Evolutionary conservation across 2,113 vertebrate species (phyloP), one percentile per base, ranked within the genome.

Genomic region (Meleagris gallopavo): DNA sequence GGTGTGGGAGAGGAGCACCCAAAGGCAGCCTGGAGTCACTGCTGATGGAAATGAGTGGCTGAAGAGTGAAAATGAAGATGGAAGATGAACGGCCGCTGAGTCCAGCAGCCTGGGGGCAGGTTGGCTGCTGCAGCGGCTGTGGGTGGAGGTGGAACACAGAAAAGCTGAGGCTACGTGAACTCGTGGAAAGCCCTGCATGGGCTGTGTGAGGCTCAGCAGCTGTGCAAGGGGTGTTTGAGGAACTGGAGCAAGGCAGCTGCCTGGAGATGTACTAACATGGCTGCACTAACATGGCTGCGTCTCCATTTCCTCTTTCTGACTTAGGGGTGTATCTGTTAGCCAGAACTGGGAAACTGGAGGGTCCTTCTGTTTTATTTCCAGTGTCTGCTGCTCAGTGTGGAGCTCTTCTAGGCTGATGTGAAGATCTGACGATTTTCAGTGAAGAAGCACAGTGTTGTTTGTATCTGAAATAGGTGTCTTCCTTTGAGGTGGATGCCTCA

Each of bases 141-240:
- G 38, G 14, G 4, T 9, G 2, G 3, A n/a, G 34, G n/a, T 38
- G 32, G 24, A 58, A n/a, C 34, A 9, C 25, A 3, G 1, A 1
- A 20, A 32, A 38, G 57, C 55, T 70, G 86, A 50, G 34, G 70
- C 36, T 12, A 0, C 6, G 13, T 18, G 19, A 7, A 25, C 25
- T 34, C 45, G 2, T 36, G 52, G 58, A 41, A 50, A 38, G 19
- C 17, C 69, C 40, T 38, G 50, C 1, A 0, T 50, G 70, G 64
- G 27, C 64, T 43, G 7, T 4, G 2, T 6, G 2, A 15, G 64
- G 14, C 30, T 60, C 2, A 0, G 30, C 20, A 38, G 48, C 5
- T 19, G 62, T 29, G 30, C 52, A 65, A 80, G 79, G 43, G 46
- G 30, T 13, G 3, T 10, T 1, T 32, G 32, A 13, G 38, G 57